These are phyloP conservation scores for Caenorhabditis panamensis DNA, from an alignment of 2,888 invertebrate species.

Conservation along the genomic window DNA sequence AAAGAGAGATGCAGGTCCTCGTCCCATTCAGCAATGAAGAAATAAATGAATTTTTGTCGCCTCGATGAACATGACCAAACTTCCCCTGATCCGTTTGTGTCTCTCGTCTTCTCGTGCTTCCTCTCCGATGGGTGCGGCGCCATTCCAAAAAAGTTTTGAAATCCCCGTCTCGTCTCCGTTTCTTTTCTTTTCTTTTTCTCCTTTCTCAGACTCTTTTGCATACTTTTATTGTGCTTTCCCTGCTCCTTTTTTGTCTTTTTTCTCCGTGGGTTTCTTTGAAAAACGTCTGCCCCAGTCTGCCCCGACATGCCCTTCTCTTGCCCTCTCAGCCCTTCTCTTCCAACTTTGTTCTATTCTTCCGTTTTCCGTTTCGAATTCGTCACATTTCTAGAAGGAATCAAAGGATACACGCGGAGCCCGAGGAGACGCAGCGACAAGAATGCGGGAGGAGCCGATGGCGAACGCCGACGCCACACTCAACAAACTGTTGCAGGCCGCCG, in stretches of 20 bases:
- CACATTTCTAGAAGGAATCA: constrained; percentile 25
- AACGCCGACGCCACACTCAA: constrained; percentile 62
- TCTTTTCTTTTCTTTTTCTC: background rate
- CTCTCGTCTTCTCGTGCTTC: constrained; percentile 11
- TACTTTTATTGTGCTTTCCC: constrained; percentile 4
- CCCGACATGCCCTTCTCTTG: too few species aligned
- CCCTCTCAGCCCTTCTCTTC: too few species aligned
- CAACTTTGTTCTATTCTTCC: background rate
- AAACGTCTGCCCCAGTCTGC: background rate
- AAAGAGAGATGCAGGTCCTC: background rate
- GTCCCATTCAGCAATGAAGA: constrained; percentile 1
- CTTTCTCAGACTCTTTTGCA: constrained; percentile 6
- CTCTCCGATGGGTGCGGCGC: constrained; percentile 26
- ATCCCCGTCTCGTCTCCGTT: constrained; percentile 30
- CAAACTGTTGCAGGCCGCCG: constrained; percentile 67
- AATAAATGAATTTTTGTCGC: constrained; percentile 43
- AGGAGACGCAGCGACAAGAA: constrained; percentile 10
- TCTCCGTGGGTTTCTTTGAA: too few species aligned
- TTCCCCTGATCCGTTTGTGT: constrained; percentile 16
- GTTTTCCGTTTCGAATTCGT: too few species aligned
- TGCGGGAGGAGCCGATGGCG: constrained; percentile 54
- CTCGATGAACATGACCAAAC: constrained; percentile 31
- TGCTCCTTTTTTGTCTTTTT: background rate
- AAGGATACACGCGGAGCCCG: background rate
- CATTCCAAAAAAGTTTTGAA: constrained; percentile 18